Base-by-base conservation (phyloP, 2,888 invertebrate species). In the Apocheima hispidaria region DNA sequence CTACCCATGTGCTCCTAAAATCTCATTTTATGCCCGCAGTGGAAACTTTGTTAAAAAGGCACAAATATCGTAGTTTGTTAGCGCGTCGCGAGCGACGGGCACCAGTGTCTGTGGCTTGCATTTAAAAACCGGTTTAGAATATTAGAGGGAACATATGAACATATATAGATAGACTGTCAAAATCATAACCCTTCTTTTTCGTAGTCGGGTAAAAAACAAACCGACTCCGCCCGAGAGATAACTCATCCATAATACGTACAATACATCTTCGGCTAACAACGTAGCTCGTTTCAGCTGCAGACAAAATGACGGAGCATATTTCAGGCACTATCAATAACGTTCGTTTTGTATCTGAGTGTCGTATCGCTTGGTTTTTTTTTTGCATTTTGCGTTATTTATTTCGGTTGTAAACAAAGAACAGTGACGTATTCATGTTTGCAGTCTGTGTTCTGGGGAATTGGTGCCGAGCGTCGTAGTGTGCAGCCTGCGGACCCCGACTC, bases 1-100 rank as follows among this genome's bases (percentile, higher is more conserved):
- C 72, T 73, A 72, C 80, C 68, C 80, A 79, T 82, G 75, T 82
- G 83, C 75, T 82, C 68, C 77, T 77, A 75, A 79, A 86, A 81
- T 79, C 72, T 75, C 71, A 77, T 82, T 82, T 80, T 77, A 78
- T 81, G 74, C 70, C 72, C 53, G 70, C 65, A 72, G 69, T 69
- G 60, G 77, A 68, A 75, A 77, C 74, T 81, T 81, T 72, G 77
- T 80, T 81, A 77, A 79, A 77, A 77, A 77, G 69, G 70, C 64
- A 73, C 70, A 73, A 68, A 66, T 62, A 61, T 59, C 58, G 59
- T 61, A 61, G 49, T 63, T 57, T 50, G 33, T 50, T 57, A 44
- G 43, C 49, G 60, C 20, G 9, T n/a, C 23, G 23, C 52, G 46
- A 62, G 63, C 40, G 66, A 53, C 54, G 53, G 64, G 63, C 70